Base-by-base conservation (phyloP, 1,140 invertebrate species). In the Elysia chlorotica region DNA sequence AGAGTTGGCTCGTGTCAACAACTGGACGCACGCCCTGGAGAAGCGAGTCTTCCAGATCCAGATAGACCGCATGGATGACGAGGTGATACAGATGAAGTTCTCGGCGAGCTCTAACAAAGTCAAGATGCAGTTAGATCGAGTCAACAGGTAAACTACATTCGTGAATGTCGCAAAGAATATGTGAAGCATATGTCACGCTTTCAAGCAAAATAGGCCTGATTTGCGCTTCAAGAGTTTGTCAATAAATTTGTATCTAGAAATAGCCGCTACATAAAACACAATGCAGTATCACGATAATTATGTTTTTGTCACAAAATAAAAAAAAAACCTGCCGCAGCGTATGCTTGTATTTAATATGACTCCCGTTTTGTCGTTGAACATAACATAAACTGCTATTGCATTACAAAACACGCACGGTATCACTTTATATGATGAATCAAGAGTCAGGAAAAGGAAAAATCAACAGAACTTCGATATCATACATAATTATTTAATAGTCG, bases 1-100 rank as follows among this genome's bases (percentile, higher is more conserved):
- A 19, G 78, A 82, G 56, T 25, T 82, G 2, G 66, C 37, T 21
- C 41, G 71, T 6, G 75, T 73, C 41, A 65, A 80, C 10, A 82
- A 83, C 69, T 76, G 69, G 70, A 78, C 79, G 1, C 36, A 65
- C 14, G 59, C 72, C 36, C 59, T 82, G 33, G 79, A 82, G 48
- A 71, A 72, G 14, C 73, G 76, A 38, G 62, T 77, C 25, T 35
- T 78, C 48, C 62, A 73, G 48, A 65, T 76, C 65, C 75, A 76
- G 37, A 62, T 77, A 19, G 63, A 69, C 17, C 62, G 68, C 36
- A 65, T 71, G 59, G 63, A 79, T 28, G 68, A 57, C 5, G 56
- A 74, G 33, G 70, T 74, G 14, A 23, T 66, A 65, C 71, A 69
- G 28, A 74, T 73, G 37, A 73, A 78, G 36, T 62, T 74, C 38